phyloP scores from a whole-genome alignment of 2,888 invertebrate genomes.

The Sycophila texana region DNA sequence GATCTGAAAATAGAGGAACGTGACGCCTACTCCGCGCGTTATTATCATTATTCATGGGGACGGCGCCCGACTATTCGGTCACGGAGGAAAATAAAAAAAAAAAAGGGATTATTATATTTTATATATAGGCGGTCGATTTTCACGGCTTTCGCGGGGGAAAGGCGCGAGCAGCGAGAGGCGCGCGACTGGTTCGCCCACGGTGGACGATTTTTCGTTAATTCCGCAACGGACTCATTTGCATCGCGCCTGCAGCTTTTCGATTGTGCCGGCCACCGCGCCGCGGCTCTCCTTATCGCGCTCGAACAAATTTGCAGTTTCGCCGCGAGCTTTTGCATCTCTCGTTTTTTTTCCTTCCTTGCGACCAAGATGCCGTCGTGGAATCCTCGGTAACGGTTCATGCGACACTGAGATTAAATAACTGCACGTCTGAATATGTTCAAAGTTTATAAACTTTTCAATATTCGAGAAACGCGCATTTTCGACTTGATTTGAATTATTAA shows the following conservation, averaged over 20 bases:
- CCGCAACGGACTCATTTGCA: conserved; percentile 48
- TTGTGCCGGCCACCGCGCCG: neutral
- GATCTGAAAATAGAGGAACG: conserved; percentile 41
- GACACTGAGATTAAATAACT: conserved; percentile 26
- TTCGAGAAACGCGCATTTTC: neutral
- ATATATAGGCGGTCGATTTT: conserved; percentile 26
- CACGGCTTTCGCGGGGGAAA: conserved; percentile 20
- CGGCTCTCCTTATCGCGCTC: neutral
- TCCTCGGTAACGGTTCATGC: conserved; percentile 30
- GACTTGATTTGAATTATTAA: neutral
- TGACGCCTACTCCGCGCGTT: neutral
- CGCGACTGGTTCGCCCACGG: conserved; percentile 55
- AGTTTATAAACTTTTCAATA: neutral
- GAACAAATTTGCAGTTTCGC: conserved; percentile 1
- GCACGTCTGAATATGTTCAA: neutral
- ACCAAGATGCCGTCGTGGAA: neutral
- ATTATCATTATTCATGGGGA: conserved; percentile 27
- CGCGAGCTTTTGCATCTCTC: neutral
- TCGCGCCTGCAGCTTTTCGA: conserved; percentile 19
- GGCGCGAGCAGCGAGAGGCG: conserved; percentile 47
- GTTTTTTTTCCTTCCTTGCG: conserved; percentile 2
- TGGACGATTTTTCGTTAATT: conserved; percentile 55
- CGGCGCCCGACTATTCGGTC: neutral
- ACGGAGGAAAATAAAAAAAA: neutral
- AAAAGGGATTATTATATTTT: conserved; percentile 43